Evolutionary conservation across 2,113 vertebrate species (phyloP), one percentile per base, ranked within the genome.

Genomic region (Chauna torquata): DNA sequence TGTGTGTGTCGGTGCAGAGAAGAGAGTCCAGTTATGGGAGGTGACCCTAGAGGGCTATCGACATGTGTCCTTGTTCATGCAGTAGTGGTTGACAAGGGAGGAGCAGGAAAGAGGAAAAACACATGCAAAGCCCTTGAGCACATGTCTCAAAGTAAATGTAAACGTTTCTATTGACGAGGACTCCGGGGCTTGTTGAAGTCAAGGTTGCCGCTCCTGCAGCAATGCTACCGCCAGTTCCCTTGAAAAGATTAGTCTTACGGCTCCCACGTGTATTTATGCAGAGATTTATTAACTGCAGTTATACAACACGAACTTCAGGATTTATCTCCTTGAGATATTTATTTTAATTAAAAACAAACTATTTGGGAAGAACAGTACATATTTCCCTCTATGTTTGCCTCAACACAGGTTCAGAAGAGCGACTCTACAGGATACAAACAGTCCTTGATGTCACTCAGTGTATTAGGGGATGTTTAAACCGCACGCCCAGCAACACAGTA

Each of bases 341-440:
- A 92, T 93, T 95, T 95, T 92, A 65, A 91, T 88, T 90, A 82
- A 90, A 96, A 91, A n/a, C 92, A 92, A 96, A 88, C 87, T 72
- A 19, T 82, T 84, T 69, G 66, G 91, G 84, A 96, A 95, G 89
- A 55, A 69, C 44, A 52, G 68, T 36, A 79, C 3, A 1, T 24
- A 82, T 55, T 90, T 93, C 93, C 66, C 65, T 65, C 81, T 85
- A 90, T 54, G 14, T 40, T 88, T 88, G 45, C 36, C 83, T 69
- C 78, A 47, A 66, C 87, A 74, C 90, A 85, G 61, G 82, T 89
- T 91, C 58, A 85, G 66, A 92, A 92, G 32, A 86, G 58, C 62
- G 83, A 70, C 70, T 77, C 55, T 75, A 88, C 2, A 2, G 71
- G 79, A 74, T 34, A 91, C 69, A 76, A 83, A 78, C 19, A 92